Base-by-base conservation (phyloP, 2,888 invertebrate genomes). In the Ypsolopha sequella region DNA sequence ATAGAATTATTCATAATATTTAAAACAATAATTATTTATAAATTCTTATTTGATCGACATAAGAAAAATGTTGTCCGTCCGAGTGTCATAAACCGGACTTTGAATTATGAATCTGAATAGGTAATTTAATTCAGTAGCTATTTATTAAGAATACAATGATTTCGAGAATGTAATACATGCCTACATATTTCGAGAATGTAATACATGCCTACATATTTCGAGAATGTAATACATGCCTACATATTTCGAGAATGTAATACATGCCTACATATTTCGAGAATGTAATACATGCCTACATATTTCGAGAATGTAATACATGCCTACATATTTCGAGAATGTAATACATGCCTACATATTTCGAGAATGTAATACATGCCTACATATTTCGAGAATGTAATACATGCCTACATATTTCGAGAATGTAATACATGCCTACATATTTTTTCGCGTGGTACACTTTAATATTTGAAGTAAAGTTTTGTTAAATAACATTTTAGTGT, bases 401-500 rank as follows among this genome's bases (percentile, higher is more conserved):
- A 24, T 24, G 4, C 24, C 24, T 3, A 24, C 44, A 24, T 44
- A 13, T 24, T 44, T 44, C 9, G 6, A 13, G 6, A 6, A 13
- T 2, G 43, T 44, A 44, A n/a, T n/a, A n/a, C n/a, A n/a, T n/a
- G n/a, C 44, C 14, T 44, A 13, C 9, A n/a, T n/a, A n/a, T 3
- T n/a, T 44, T 33, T 13, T 13, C 7, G 44, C 13, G 44, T 44
- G 44, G 33, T 44, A 44, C 44, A 13, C 44, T 24, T 11, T 44
- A 33, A 24, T 10, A 13, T 13, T 44, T 44, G 44, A 44, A 44
- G 14, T 44, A 51, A 53, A 56, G 51, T 55, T 56, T 52, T 53
- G 53, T 46, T 52, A 38, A 51, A 54, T 38, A n/a, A 49, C 45
- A 52, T 35, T 48, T 41, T 54, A 48, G 24, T 24, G 2, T 24